Base-by-base conservation (phyloP, 2,888 invertebrate species). In the Mycalesis mineus region DNA sequence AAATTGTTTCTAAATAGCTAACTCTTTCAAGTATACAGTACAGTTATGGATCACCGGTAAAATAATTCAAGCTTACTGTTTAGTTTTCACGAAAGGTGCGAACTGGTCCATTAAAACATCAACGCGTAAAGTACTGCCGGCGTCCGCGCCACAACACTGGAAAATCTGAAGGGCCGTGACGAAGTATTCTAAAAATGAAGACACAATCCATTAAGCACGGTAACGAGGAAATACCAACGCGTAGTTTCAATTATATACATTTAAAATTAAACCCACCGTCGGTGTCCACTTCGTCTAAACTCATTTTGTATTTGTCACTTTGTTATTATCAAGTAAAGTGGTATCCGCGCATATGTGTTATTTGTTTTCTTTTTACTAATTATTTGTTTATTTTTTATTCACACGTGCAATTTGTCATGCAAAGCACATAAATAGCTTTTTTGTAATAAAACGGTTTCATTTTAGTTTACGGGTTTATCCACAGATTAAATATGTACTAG, bases 81-180 rank as follows among this genome's bases (percentile, higher is more conserved):
- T 83, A 63, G 84, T 84, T 71, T 85, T 85, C 48, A 87, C 75
- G 65, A 81, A 84, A 53, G 88, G 86, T 59, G 84, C 80, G 66
- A 87, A 86, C 70, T 85, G 85, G 60, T 87, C 84, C 86, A 89
- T 88, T 58, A 89, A 73, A 41, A 74, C 71, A 65, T 87, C 79
- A 49, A 88, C 86, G 61, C 77, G 77, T 65, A 88, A 69, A 62
- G 77, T 75, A 49, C 78, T 78, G 39, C 77, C 71, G 64, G 71
- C 81, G 45, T 84, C 79, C 8, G 76, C 80, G 58, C 85, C 85
- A 68, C 86, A 89, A 70, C 75, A 83, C 65, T 85, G 81, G 74
- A 89, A 89, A 73, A 89, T 86, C 66, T 87, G 86, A 45, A 77
- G 71, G 57, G 89, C 89, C 57, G 86, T 87, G 71, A 80, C 77